Percentiles rank a stretch among this genome's conserved stretches.
Conservation (phyloP, 2,113 vertebrate genomes). For the Ameiurus melas region DNA sequence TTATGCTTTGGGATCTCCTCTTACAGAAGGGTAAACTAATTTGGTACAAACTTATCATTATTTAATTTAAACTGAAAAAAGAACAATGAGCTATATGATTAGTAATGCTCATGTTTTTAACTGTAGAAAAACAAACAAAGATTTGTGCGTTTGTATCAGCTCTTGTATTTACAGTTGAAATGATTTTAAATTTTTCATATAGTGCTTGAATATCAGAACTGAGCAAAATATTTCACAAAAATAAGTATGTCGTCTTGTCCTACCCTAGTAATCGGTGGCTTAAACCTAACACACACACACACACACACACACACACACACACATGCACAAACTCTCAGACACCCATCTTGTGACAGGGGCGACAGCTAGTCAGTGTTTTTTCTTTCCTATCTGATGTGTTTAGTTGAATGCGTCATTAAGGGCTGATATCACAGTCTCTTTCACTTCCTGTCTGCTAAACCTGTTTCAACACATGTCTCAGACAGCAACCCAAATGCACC, state of each 20-base stretch:
- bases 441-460: constrained; percentile 54
- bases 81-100: not conserved
- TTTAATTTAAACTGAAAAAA: not conserved
- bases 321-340: constrained; percentile 25
- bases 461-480: constrained; percentile 42
- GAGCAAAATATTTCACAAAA: not conserved
- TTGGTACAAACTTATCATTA: not conserved
- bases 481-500: constrained; percentile 4
- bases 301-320: not conserved
- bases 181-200: not conserved
- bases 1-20: not conserved
- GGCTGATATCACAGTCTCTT: constrained; percentile 52
- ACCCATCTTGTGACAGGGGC: constrained; percentile 52
- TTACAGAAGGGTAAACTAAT: not conserved
- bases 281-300: not conserved
- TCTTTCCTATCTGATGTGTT: constrained; percentile 51
- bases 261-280: not conserved
- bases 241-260: not conserved
- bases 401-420: constrained; percentile 51
- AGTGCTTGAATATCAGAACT: not conserved
- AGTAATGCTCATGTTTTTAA: not conserved
- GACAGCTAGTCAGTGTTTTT: constrained; percentile 51
- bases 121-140: not conserved
- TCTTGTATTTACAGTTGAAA: constrained; percentile 4
- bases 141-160: not conserved